Evolutionary conservation across 1,140 invertebrate genomes (phyloP).

Genomic region (Cyclargus thomasi): DNA sequence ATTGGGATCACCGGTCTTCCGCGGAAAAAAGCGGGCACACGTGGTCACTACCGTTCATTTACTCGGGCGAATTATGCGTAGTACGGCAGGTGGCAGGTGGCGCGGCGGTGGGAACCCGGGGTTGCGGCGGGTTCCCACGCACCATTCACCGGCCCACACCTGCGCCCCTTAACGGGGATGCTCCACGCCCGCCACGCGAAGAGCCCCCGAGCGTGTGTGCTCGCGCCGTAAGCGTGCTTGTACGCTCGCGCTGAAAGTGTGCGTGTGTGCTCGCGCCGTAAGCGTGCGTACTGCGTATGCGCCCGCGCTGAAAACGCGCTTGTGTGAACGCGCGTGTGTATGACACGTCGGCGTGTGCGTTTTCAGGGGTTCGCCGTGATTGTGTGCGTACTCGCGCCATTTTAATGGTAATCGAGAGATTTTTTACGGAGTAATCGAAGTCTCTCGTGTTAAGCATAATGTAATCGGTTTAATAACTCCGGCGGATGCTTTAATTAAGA

Average conservation of each 20-base stretch:
- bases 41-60: slow-evolving; percentile 74
- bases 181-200: slow-evolving; percentile 67
- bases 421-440: slow-evolving; percentile 7
- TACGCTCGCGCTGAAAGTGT: slow-evolving; percentile 36
- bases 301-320: slow-evolving; percentile 27
- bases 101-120: slow-evolving; percentile 65
- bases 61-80: slow-evolving; percentile 74
- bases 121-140: slow-evolving; percentile 65
- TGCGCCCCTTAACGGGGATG: slow-evolving; percentile 69
- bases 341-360: neutral
- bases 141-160: slow-evolving; percentile 63
- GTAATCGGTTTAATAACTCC: slow-evolving; percentile 9
- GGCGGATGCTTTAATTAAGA: slow-evolving; percentile 1
- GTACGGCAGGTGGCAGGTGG: slow-evolving; percentile 70
- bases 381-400: slow-evolving; percentile 20
- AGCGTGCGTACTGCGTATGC: slow-evolving; percentile 24
- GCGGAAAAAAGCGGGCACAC: slow-evolving; percentile 66
- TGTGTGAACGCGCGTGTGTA: slow-evolving; percentile 10
- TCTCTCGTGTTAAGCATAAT: slow-evolving; percentile 11
- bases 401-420: slow-evolving; percentile 16
- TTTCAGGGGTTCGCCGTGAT: slow-evolving; percentile 17
- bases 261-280: slow-evolving; percentile 22
- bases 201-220: slow-evolving; percentile 47
- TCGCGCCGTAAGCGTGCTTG: slow-evolving; percentile 47
- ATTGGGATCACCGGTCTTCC: slow-evolving; percentile 67